These are phyloP conservation scores for Carcinoscorpius rotundicauda DNA, from an alignment of 1,140 invertebrate genomes.

Conservation along the genomic window DNA sequence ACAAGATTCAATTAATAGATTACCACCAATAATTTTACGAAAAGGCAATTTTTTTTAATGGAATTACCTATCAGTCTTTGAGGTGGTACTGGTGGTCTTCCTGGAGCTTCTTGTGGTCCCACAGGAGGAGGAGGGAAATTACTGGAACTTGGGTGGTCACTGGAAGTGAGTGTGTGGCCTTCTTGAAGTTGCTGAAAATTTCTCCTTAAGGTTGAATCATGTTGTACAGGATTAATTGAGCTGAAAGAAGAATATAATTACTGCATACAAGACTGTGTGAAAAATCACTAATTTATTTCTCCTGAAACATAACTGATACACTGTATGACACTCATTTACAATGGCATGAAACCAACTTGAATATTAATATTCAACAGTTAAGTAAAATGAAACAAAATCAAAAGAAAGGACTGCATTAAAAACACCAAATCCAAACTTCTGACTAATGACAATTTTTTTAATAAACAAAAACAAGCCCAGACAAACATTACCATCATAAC, in stretches of 20 bases:
- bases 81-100: constrained; percentile 61
- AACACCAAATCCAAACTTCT: too few relatives aligned
- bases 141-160: constrained; percentile 22
- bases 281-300: too few relatives aligned
- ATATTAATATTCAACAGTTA: not conserved
- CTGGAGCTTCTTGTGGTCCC: constrained; percentile 54
- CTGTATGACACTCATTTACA: not conserved
- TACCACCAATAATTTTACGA: not conserved
- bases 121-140: constrained; percentile 17
- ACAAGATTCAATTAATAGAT: too few relatives aligned
- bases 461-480: too few relatives aligned
- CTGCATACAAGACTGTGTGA: too few relatives aligned
- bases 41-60: not conserved
- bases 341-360: not conserved
- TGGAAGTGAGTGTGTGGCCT: constrained; percentile 51
- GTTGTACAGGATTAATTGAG: constrained; percentile 19
- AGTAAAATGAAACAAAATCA: too few relatives aligned
- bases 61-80: constrained; percentile 64
- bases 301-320: too few relatives aligned
- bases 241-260: constrained; percentile 9
- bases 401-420: too few relatives aligned
- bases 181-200: constrained; percentile 97
- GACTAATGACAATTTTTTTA: too few relatives aligned
- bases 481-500: too few relatives aligned
- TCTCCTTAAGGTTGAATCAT: constrained; percentile 20